phyloP scores from a whole-genome alignment of 1,140 invertebrate species.

The Hirudo medicinalis region DNA sequence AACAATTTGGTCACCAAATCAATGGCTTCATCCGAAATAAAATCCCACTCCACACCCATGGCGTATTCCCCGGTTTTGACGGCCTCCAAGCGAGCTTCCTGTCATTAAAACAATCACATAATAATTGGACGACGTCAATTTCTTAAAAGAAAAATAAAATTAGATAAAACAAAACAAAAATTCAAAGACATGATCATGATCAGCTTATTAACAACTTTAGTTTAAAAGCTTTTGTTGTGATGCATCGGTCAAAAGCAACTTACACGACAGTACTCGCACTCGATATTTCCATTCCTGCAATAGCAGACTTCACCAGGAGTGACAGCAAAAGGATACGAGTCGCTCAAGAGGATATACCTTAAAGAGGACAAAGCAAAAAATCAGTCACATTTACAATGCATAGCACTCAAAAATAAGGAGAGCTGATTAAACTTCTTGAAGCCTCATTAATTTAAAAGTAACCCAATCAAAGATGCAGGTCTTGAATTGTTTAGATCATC shows the following conservation, averaged over 20 bases:
- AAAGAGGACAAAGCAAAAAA: too few relatives aligned
- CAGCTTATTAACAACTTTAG: neutral
- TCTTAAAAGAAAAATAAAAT: neutral
- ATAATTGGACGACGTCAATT: neutral
- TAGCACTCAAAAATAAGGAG: too few relatives aligned
- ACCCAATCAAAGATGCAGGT: neutral
- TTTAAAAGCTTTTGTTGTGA: too few relatives aligned
- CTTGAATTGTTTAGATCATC: neutral
- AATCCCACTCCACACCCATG: conserved; percentile 76
- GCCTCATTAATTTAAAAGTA: neutral
- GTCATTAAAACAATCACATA: conserved; percentile 13
- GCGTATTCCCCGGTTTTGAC: conserved; percentile 70
- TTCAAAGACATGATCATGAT: neutral
- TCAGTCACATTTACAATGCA: too few relatives aligned
- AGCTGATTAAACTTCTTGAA: neutral
- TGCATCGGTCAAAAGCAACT: too few relatives aligned
- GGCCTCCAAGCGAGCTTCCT: conserved; percentile 42
- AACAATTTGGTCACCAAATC: conserved; percentile 76
- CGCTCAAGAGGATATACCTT: conserved; percentile 64
- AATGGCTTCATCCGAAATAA: conserved; percentile 78
- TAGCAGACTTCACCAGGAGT: conserved; percentile 52
- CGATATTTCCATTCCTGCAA: conserved; percentile 86
- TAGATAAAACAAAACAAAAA: neutral
- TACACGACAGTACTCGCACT: conserved; percentile 45
- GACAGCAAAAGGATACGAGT: conserved; percentile 78